Evolutionary conservation across 2,113 vertebrate species (phyloP).

Genomic region (Oncorhynchus keta): DNA sequence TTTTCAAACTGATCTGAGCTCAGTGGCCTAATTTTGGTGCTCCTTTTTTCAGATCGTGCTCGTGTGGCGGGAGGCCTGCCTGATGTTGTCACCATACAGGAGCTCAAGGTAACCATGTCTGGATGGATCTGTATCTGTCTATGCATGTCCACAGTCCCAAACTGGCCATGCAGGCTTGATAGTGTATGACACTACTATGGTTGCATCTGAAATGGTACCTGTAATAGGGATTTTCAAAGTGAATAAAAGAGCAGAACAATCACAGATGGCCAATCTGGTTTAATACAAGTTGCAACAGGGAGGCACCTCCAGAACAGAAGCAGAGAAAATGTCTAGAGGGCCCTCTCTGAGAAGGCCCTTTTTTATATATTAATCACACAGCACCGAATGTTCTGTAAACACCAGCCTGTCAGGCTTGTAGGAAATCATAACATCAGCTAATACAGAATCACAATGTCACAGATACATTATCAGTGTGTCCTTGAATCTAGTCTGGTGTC

Average conservation of each 20-base stretch:
- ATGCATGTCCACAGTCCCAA: background rate
- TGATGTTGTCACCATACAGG: slow-evolving; percentile 97
- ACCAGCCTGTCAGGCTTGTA: background rate
- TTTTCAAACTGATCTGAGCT: background rate
- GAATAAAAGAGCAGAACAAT: no score
- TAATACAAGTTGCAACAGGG: background rate
- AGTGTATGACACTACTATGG: background rate
- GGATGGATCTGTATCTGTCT: background rate
- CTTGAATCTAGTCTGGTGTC: no score
- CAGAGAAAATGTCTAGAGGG: no score
- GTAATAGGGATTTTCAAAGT: no score
- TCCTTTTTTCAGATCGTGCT: slow-evolving; percentile 84
- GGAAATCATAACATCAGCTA: no score
- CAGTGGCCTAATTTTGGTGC: background rate
- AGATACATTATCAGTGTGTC: no score
- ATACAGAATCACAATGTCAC: no score
- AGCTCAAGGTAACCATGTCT: slow-evolving; percentile 88
- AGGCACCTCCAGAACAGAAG: no score
- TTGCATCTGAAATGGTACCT: background rate
- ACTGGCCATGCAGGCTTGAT: background rate
- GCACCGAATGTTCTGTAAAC: no score
- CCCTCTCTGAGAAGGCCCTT: no score
- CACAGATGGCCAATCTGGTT: background rate
- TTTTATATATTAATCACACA: no score
- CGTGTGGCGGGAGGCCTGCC: slow-evolving; percentile 94